A percentile compares a stretch with the other conserved stretches of the same genome.
Conservation (phyloP, 2,888 invertebrate species). For the Macrophya alboannulata region DNA sequence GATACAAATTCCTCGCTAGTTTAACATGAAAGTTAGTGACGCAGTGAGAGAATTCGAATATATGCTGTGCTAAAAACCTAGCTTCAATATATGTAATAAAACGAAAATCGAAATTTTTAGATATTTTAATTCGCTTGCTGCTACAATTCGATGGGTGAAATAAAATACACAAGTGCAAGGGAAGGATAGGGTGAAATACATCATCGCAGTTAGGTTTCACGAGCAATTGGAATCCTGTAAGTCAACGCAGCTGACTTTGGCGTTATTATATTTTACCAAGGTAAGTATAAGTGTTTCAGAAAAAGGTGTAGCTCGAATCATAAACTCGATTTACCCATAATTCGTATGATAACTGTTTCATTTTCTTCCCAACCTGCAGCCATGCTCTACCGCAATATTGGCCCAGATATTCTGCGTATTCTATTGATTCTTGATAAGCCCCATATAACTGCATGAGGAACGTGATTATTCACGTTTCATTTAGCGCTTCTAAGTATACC, state of each 20-base stretch:
- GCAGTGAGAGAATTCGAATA: too few relatives aligned
- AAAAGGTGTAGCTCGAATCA: constrained; percentile 15
- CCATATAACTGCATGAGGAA: neutral
- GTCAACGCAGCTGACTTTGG: neutral
- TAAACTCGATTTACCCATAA: constrained; percentile 17
- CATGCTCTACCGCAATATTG: constrained; percentile 23
- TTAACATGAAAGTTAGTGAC: too few relatives aligned
- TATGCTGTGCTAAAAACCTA: too few relatives aligned
- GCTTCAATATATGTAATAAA: too few relatives aligned
- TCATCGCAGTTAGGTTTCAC: constrained; percentile 11
- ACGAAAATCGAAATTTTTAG: too few relatives aligned
- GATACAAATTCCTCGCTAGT: too few relatives aligned
- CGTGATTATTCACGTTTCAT: constrained; percentile 1
- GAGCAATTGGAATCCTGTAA: neutral
- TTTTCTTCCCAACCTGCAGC: neutral
- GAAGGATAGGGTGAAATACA: neutral
- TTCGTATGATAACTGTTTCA: neutral
- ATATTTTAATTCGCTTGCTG: neutral
- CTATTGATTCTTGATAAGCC: neutral
- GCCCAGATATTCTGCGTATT: constrained; percentile 18
- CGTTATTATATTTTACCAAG: constrained; percentile 1
- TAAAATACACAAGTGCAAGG: neutral
- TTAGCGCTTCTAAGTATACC: neutral
- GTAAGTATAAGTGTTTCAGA: neutral
- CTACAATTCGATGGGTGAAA: neutral